Base-by-base conservation (phyloP, 2,113 vertebrate species). In the Caretta caretta region DNA sequence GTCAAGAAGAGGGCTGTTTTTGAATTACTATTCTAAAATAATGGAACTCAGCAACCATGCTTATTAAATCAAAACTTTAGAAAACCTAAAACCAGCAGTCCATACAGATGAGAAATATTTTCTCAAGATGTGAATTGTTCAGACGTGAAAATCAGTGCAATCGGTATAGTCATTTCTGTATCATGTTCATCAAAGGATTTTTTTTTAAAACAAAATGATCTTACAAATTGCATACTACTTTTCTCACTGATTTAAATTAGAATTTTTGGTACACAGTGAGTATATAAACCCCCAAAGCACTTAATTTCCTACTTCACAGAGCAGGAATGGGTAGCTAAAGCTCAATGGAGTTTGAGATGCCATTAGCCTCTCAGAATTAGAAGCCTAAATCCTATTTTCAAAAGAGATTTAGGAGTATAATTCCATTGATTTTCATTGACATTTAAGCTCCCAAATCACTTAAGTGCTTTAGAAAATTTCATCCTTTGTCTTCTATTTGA, bases 41-140 rank as follows among this genome's bases (percentile, higher is more conserved):
- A 95, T 93, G 80, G 75, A 95, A 94, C 88, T 95, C 94, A 96
- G 83, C 42, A 93, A 94, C 92, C 65, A 48, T 94, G 79, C 65
- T 96, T 97, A 93, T 97, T 92, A 92, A 96, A 97, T 96, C 89
- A 96, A 97, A 97, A 92, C 88, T 91, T 95, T 75, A 80, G 89
- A 91, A 96, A 95, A 42, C 90, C 90, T 92, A 97, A 96, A 97
- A 81, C 75, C 88, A 94, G 88, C 87, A 96, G 88, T 89, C 91
- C 92, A 78, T 89, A 96, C 8, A 95, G 81, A 87, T 82, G 83
- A 97, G 91, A 96, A 96, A 95, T 90, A 92, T 17, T 96, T 96
- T 96, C 79, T 94, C 72, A 92, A 87, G 80, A 94, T 80, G 80
- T 95, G 93, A 96, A 86, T 89, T 95, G 62, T 89, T 97, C 91